A percentile compares a stretch with the other conserved stretches of the same genome.
These are phyloP conservation scores for Scarus forsteni DNA, from an alignment of 2,797 vertebrate species.

Conservation along the genomic window DNA sequence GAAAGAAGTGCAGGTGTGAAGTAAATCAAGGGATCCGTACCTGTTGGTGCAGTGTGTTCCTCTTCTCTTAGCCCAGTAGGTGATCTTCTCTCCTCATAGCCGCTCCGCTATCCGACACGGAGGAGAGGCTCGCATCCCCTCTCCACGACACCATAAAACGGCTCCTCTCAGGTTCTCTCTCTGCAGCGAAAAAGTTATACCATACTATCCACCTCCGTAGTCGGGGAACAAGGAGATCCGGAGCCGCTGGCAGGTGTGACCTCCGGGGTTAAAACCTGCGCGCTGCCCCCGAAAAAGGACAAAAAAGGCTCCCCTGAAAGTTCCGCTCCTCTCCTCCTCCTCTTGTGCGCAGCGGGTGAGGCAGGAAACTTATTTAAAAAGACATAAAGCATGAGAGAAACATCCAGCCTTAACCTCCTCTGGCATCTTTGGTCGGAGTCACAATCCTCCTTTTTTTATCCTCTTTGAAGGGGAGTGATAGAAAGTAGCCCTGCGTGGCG, in stretches of 20 bases:
- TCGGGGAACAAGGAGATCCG: slow-evolving; percentile 5
- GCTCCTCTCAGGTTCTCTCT: slow-evolving; percentile 54
- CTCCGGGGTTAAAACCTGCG: slow-evolving; percentile 39
- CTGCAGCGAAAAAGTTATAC: slow-evolving; percentile 69
- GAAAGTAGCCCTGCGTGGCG: slow-evolving; percentile 44
- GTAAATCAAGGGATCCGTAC: slow-evolving; percentile 58
- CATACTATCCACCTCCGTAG: slow-evolving; percentile 63
- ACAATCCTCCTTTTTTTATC: slow-evolving; percentile 32
- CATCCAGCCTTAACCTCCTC: slow-evolving; percentile 33
- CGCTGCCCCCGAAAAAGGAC: slow-evolving; percentile 25
- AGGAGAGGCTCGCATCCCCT: slow-evolving; percentile 73
- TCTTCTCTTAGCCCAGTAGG: slow-evolving; percentile 75
- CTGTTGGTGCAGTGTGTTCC: slow-evolving; percentile 83
- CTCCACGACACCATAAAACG: slow-evolving; percentile 53
- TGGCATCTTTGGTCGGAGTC: not conserved
- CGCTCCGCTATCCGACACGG: slow-evolving; percentile 72
- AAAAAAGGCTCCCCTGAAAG: slow-evolving; percentile 59
- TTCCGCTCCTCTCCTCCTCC: slow-evolving; percentile 57
- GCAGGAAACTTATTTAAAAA: slow-evolving; percentile 65
- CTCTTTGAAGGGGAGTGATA: slow-evolving; percentile 4
- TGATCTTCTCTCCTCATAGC: slow-evolving; percentile 78
- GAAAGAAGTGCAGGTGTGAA: not conserved
- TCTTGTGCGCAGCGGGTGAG: slow-evolving; percentile 27
- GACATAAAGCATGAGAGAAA: slow-evolving; percentile 32
- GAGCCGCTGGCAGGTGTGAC: slow-evolving; percentile 29